These are phyloP conservation scores for Melieria omissa DNA, from an alignment of 2,888 invertebrate genomes.

Conservation along the genomic window DNA sequence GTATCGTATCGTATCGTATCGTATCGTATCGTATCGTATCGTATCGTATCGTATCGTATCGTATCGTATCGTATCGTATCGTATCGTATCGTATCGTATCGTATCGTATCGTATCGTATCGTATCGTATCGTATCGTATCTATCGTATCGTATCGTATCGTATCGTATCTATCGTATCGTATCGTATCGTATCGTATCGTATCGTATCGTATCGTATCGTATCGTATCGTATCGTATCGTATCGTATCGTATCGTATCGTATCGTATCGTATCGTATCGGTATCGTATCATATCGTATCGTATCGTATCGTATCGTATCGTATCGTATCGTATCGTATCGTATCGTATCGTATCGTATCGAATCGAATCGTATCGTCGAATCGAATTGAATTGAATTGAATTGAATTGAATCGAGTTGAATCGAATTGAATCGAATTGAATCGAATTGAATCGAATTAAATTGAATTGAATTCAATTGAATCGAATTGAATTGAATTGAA, in stretches of 20 bases:
- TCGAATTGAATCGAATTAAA: neutral
- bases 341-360: slow-evolving; percentile 8
- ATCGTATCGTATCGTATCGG: slow-evolving; percentile 7
- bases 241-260: slow-evolving; percentile 8
- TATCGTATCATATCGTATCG: slow-evolving; percentile 8
- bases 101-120: neutral
- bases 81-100: neutral
- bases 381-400: neutral
- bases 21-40: neutral
- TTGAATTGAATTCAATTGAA: neutral
- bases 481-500: neutral
- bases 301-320: slow-evolving; percentile 8
- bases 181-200: neutral
- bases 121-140: neutral
- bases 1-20: neutral
- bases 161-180: neutral
- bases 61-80: neutral
- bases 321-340: slow-evolving; percentile 8
- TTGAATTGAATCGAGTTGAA: neutral
- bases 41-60: neutral
- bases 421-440: neutral
- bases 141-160: neutral
- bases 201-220: slow-evolving; percentile 8
- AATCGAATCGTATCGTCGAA: slow-evolving; percentile 1
- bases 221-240: slow-evolving; percentile 8